phyloP scores from a whole-genome alignment of 1,140 invertebrate species.

The Pseudomyrmex dendroicus region DNA sequence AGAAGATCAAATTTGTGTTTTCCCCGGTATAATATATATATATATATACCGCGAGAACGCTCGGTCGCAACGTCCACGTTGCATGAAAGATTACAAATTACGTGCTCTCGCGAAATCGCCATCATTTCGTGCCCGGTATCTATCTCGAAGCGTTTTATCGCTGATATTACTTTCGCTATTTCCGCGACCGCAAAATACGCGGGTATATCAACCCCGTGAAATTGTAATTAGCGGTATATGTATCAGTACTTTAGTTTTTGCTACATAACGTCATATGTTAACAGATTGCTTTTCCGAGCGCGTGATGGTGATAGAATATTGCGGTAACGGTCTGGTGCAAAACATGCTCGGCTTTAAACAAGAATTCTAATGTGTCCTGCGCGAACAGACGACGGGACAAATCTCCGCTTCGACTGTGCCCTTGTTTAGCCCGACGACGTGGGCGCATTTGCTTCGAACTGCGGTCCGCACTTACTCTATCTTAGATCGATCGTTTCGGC shows the following conservation, averaged over 20 bases:
- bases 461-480: conserved; percentile 70
- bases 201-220: background rate
- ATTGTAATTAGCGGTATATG: background rate
- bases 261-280: background rate
- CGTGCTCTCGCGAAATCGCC: background rate
- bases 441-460: conserved; percentile 71
- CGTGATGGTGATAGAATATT: too few species aligned
- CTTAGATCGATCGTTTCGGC: conserved; percentile 64
- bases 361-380: conserved; percentile 44
- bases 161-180: background rate
- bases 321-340: too few species aligned
- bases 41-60: background rate
- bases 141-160: background rate
- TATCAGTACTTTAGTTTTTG: background rate
- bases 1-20: conserved; percentile 24
- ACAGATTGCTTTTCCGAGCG: background rate
- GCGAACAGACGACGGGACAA: conserved; percentile 64
- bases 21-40: too few species aligned
- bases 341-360: background rate
- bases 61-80: conserved; percentile 2
- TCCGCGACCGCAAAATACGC: background rate
- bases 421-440: conserved; percentile 70
- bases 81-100: background rate
- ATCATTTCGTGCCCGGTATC: background rate
- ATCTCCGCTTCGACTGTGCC: conserved; percentile 64